Evolutionary conservation across 2,888 invertebrate species (phyloP), one percentile per base, ranked within the genome.

Genomic region (Drosophila limbata): DNA sequence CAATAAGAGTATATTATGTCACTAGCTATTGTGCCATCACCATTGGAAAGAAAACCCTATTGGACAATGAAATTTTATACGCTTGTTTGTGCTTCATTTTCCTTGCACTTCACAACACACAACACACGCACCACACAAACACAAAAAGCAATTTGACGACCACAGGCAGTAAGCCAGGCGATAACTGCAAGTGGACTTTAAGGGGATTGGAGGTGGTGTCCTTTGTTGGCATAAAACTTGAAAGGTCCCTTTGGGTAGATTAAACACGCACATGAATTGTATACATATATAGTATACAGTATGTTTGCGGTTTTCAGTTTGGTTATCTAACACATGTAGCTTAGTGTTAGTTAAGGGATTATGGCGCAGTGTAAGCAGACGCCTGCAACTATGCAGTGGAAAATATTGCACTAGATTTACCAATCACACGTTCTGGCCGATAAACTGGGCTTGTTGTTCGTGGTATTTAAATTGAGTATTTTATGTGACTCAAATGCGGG

Each of bases 221-320:
- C 69, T 80, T 61, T 73, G 77, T 71, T 73, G 71, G 57, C 80
- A 88, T 79, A 73, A 88, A 79, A 88, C 75, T 70, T 82, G 77
- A 82, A 88, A 80, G 69, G 78, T 80, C 83, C 88, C 86, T 64
- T 74, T 67, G 80, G 86, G 69, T 85, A 84, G 88, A 84, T 84
- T 88, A 82, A 85, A 80, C 88, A 84, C 88, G 88, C 75, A 88
- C 86, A 88, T 74, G 53, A 56, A 67, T 64, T 50, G 33, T 50
- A 37, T 64, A 45, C 40, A 13, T 21, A 45, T 45, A 45, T 2
- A 52, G 42, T 31, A 33, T 45, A 48, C 40, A 56, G 19, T 52
- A 53, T 56, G 61, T 50, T 64, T 84, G 77, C 50, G 82, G 88
- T 65, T 68, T 57, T 69, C 28, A 51, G 44, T 51, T 53, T 44